Conservation (phyloP, 2,888 invertebrate species). For the Aromia moschata region DNA sequence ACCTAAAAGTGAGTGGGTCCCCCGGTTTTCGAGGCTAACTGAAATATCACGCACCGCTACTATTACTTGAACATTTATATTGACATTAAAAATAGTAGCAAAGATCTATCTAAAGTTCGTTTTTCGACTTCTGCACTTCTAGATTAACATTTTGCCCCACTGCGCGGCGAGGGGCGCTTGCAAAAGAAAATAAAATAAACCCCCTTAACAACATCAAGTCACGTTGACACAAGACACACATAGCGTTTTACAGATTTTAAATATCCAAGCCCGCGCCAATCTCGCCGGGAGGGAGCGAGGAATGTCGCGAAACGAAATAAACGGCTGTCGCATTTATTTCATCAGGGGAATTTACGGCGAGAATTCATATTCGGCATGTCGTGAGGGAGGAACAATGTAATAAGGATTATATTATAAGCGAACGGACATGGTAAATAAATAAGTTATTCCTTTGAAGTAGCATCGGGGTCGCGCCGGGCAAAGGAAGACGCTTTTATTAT, state of each 20-base stretch:
- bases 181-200: neutral
- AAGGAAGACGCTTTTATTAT: constrained; percentile 5
- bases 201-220: neutral
- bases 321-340: constrained; percentile 21
- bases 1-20: too few relatives aligned
- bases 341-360: constrained; percentile 20
- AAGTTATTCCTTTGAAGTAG: constrained; percentile 5
- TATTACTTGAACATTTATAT: too few relatives aligned
- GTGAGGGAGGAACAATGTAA: constrained; percentile 22
- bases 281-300: constrained; percentile 6
- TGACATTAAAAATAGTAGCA: too few relatives aligned
- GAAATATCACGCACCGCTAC: too few relatives aligned
- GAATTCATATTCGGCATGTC: constrained; percentile 23
- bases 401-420: constrained; percentile 24
- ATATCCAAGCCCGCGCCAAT: constrained; percentile 1
- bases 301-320: constrained; percentile 11
- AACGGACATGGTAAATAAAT: constrained; percentile 14
- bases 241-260: neutral
- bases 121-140: too few relatives aligned
- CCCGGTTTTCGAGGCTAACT: too few relatives aligned
- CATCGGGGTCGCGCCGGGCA: neutral
- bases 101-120: too few relatives aligned
- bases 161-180: neutral
- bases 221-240: neutral
- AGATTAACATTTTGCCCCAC: too few relatives aligned